Evolutionary conservation across 2,113 vertebrate species (phyloP), one percentile per base, ranked within the genome.

Genomic region (Apteryx mantelli): DNA sequence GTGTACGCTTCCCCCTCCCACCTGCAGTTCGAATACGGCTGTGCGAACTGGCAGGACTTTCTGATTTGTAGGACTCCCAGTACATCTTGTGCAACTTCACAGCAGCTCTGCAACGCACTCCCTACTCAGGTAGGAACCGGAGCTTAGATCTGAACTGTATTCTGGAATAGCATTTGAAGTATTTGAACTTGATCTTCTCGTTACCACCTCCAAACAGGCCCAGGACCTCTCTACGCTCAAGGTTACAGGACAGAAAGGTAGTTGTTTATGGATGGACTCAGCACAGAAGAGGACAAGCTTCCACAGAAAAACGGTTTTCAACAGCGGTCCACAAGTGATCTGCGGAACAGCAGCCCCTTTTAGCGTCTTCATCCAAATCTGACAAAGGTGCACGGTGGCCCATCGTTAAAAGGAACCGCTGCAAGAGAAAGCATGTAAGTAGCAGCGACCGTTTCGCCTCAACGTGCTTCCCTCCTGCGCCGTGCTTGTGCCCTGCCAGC

Each of bases 401-500:
- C 5, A 2, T 34, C 7, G 3, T 3, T 34, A 13, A 13, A 53
- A 34, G 30, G 32, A 79, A 25, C 7, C 2, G 13, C 52, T 81
- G 46, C 40, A 24, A 0, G 0, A 34, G 30, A 30, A 25, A 10
- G 10, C 53, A 30, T 1, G 0, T 0, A 7, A 69, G 11, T 2
- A 19, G 32, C 48, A 13, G 15, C 0, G 2, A 8, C 36, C 48
- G 6, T 2, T 11, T 17, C 4, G 9, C 12, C 36, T 36, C 2
- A 1, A 42, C 11, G 5, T 1, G 1, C 18, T 26, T 69, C 79
- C 18, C 66, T 46, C 32, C 60, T 7, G 46, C n/a, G 30, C 65
- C 1, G 1, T n/a, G 13, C 2, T 2, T 1, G 50, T 26, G 25
- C 28, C 71, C 64, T 11, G n/a, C 52, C 8, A 58, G 17, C 2